phyloP scores from a whole-genome alignment of 2,888 invertebrate species.

The Thera britannica region DNA sequence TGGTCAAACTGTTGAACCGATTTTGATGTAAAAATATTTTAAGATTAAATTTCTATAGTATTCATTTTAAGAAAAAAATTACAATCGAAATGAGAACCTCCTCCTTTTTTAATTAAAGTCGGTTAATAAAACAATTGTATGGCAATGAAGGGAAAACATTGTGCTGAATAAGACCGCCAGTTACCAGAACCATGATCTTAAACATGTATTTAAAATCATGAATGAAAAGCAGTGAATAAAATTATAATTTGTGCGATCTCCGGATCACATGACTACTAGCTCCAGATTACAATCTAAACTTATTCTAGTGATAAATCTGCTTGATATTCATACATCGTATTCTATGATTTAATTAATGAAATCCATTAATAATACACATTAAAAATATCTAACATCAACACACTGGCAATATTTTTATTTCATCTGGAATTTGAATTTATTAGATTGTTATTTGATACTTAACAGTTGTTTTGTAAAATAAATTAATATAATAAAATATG shows the following conservation, averaged over 20 bases:
- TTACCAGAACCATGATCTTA: neutral
- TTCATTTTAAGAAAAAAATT: too few relatives aligned
- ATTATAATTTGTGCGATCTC: conserved; percentile 10
- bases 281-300: conserved; percentile 13
- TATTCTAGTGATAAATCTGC: conserved; percentile 2
- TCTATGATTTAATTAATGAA: conserved; percentile 5
- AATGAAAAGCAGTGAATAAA: neutral
- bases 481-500: too few relatives aligned
- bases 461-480: too few relatives aligned
- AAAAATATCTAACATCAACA: conserved; percentile 7
- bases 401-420: conserved; percentile 17
- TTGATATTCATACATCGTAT: conserved; percentile 4
- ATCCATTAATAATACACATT: conserved; percentile 3
- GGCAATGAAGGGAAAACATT: too few relatives aligned
- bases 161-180: too few relatives aligned
- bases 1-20: too few relatives aligned
- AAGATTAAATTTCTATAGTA: too few relatives aligned
- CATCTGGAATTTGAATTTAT: neutral
- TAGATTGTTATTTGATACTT: too few relatives aligned
- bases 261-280: conserved; percentile 8
- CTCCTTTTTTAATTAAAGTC: too few relatives aligned
- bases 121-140: too few relatives aligned
- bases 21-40: too few relatives aligned
- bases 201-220: neutral
- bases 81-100: too few relatives aligned